A percentile compares a stretch with the other conserved stretches of the same genome.
These are phyloP conservation scores for Carcinoscorpius rotundicauda DNA, from an alignment of 1,140 invertebrate genomes.

Conservation along the genomic window DNA sequence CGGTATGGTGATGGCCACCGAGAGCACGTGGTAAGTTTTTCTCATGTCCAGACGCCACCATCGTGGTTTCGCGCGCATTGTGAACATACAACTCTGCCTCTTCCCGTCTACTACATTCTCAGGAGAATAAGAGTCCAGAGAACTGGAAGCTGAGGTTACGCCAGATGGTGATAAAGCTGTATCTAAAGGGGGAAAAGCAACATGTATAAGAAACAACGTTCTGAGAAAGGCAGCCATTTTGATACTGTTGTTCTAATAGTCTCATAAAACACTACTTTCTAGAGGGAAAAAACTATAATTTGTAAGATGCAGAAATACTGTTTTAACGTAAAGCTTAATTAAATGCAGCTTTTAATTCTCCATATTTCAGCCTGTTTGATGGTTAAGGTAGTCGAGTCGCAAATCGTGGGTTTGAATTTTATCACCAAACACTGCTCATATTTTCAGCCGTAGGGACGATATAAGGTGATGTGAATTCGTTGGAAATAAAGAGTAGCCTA, in stretches of 20 bases:
- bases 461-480: too few relatives aligned
- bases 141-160: conserved; percentile 25
- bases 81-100: conserved; percentile 28
- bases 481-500: too few relatives aligned
- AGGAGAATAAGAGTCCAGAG: conserved; percentile 28
- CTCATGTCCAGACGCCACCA: conserved; percentile 33
- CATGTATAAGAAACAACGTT: background rate
- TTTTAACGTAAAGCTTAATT: too few relatives aligned
- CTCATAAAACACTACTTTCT: background rate
- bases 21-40: conserved; percentile 3
- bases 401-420: too few relatives aligned
- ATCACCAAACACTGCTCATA: too few relatives aligned
- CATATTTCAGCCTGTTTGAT: too few relatives aligned
- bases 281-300: background rate
- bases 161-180: conserved; percentile 23
- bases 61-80: conserved; percentile 27
- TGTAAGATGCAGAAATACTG: too few relatives aligned
- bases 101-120: conserved; percentile 29
- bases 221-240: background rate
- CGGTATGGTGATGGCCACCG: background rate
- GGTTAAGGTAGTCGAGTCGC: too few relatives aligned
- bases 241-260: too few relatives aligned
- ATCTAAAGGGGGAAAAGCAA: conserved; percentile 17
- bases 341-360: too few relatives aligned
- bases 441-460: too few relatives aligned